phyloP scores from a whole-genome alignment of 2,113 vertebrate species.

The Jaculus jaculus region DNA sequence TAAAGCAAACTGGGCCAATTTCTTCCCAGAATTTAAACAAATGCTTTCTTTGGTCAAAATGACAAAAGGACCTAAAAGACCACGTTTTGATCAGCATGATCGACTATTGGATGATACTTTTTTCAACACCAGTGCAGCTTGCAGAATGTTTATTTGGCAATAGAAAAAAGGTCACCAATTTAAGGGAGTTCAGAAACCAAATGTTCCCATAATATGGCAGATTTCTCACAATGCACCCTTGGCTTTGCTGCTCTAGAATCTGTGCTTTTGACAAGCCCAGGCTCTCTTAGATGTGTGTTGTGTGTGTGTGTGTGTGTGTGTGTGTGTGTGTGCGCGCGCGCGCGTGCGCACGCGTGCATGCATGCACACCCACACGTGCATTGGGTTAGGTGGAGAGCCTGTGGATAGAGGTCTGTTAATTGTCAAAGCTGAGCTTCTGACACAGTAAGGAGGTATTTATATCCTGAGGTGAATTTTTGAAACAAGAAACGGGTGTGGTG shows the following conservation, averaged over 20 bases:
- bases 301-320: not conserved
- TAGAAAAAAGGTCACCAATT: conserved; percentile 77
- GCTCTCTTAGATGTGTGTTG: not conserved
- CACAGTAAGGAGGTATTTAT: conserved; percentile 31
- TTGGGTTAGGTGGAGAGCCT: not conserved
- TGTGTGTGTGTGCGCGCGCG: not conserved
- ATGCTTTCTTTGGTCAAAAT: conserved; percentile 51
- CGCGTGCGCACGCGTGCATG: not conserved
- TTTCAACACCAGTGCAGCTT: conserved; percentile 73
- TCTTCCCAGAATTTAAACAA: conserved; percentile 47
- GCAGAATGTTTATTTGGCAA: conserved; percentile 76
- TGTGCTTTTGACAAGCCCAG: conserved; percentile 61
- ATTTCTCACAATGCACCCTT: conserved; percentile 71
- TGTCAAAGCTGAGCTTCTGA: conserved; percentile 30
- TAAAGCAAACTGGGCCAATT: not conserved
- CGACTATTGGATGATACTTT: conserved; percentile 61
- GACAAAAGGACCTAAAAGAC: conserved; percentile 48
- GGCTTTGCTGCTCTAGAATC: conserved; percentile 71
- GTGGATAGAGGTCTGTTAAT: not conserved
- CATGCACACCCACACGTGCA: not conserved
- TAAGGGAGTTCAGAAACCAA: conserved; percentile 81
- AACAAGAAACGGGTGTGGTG: conserved; percentile 21
- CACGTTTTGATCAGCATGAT: conserved; percentile 49
- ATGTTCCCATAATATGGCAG: conserved; percentile 79
- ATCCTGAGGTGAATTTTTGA: conserved; percentile 42